Conservation (phyloP, 2,113 vertebrate species). For the Tenebrosternarchus preto region DNA sequence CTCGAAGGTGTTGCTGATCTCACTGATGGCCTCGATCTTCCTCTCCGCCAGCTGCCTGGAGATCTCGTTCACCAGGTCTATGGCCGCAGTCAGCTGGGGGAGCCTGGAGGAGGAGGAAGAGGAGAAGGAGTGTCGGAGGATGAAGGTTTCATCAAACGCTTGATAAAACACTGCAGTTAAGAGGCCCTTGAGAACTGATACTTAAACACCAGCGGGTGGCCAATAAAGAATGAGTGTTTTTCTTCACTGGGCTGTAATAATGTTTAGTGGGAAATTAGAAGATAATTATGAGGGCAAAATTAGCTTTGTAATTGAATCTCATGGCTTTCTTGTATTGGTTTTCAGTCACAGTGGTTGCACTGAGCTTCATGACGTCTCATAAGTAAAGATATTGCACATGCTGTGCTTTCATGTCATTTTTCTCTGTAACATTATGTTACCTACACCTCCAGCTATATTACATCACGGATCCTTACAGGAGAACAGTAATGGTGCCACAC, state of each 20-base stretch:
- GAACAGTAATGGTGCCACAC: no score
- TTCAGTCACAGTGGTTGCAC: neutral
- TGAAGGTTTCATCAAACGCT: neutral
- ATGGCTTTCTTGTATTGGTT: neutral
- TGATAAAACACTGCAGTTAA: neutral
- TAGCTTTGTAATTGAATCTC: conserved; percentile 1
- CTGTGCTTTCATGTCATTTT: neutral
- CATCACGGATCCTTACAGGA: no score
- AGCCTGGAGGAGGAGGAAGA: conserved; percentile 71
- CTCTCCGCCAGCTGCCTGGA: conserved; percentile 86
- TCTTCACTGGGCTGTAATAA: neutral
- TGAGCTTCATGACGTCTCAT: neutral
- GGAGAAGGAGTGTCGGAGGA: neutral
- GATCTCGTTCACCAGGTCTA: conserved; percentile 87
- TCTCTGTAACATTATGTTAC: no score
- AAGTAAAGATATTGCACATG: neutral
- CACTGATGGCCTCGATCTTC: conserved; percentile 81
- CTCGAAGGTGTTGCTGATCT: conserved; percentile 87
- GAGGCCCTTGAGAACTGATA: neutral
- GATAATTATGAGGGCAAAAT: conserved; percentile 15
- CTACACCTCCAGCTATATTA: no score
- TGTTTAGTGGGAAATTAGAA: neutral
- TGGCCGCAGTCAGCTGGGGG: conserved; percentile 86
- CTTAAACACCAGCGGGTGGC: neutral
- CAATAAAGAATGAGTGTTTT: neutral